Conservation (phyloP, 2,888 invertebrate species). For the Perithous albicinctus region DNA sequence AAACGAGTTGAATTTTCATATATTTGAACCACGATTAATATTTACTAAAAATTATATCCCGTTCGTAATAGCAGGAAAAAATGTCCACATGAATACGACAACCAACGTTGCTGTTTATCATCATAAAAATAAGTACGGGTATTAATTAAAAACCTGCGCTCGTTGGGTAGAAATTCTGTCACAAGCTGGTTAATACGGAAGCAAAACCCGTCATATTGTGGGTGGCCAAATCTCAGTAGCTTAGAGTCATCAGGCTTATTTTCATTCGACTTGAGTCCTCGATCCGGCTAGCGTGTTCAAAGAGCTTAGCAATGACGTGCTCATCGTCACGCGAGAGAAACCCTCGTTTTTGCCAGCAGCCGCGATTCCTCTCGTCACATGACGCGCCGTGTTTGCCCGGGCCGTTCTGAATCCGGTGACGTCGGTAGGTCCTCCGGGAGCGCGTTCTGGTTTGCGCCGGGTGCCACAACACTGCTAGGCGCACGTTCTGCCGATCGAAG, state of each 20-base stretch:
- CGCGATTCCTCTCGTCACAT: neutral
- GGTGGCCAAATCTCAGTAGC: conserved; percentile 2
- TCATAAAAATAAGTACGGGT: no score
- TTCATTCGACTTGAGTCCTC: neutral
- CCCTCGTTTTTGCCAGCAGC: neutral
- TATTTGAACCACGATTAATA: no score
- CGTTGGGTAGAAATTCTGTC: neutral
- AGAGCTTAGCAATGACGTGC: conserved; percentile 3
- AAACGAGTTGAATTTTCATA: no score
- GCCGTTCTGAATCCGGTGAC: conserved; percentile 23
- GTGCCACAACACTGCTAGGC: neutral
- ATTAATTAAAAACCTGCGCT: neutral
- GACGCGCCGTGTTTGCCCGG: conserved; percentile 31
- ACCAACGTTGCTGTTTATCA: no score
- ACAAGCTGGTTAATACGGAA: neutral
- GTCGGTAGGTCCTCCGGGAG: conserved; percentile 28
- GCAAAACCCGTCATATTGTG: neutral
- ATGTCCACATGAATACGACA: no score
- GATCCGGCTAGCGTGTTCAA: neutral
- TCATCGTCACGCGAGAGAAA: conserved; percentile 3
- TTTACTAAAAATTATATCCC: no score
- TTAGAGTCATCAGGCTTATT: conserved; percentile 15
- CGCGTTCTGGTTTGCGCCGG: neutral
- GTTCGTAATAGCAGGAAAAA: no score
- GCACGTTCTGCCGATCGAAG: conserved; percentile 29